Base-by-base conservation (phyloP, 2,797 vertebrate species). In the Thunnus albacares region DNA sequence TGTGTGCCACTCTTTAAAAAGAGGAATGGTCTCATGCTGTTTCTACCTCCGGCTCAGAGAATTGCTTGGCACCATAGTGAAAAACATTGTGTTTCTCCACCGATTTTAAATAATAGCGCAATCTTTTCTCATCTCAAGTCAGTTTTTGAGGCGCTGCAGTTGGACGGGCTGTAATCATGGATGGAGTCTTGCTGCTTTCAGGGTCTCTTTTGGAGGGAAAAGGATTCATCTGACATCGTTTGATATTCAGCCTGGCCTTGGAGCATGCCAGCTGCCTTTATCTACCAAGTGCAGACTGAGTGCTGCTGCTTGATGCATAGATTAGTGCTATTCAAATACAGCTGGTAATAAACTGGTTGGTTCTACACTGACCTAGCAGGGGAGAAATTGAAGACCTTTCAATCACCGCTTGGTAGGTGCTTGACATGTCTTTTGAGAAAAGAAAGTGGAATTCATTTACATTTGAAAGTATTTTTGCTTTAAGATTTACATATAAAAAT, bases 91-190 rank as follows among this genome's bases (percentile, higher is more conserved):
- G 69, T 91, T 86, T 88, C 71, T 77, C 80, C n/a, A 51, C 59
- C 71, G 13, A 86, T 92, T 94, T 90, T 91, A 80, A 89, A 94
- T 94, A 93, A 94, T 89, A 80, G 89, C 70, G 47, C 83, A 86
- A 94, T 93, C 89, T 92, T 79, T 73, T 73, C 82, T 82, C 84
- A 90, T 93, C 83, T 89, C 10, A 0, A 77, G 59, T 81, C 73
- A 75, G 59, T 75, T 78, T 70, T 70, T 28, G 52, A 77, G 71
- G 47, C 15, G 2, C 56, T 12, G 74, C 18, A 24, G 63, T 71
- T 51, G 45, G 83, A 82, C 60, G 17, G 81, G 75, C 75, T 87
- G 76, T 89, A 92, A 93, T 93, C 84, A 90, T 26, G 79, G 77
- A 53, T 30, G 79, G 80, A 66, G 86, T 74, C 84, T 70, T 74